phyloP scores from a whole-genome alignment of 2,888 invertebrate species.

The Belgica antarctica region DNA sequence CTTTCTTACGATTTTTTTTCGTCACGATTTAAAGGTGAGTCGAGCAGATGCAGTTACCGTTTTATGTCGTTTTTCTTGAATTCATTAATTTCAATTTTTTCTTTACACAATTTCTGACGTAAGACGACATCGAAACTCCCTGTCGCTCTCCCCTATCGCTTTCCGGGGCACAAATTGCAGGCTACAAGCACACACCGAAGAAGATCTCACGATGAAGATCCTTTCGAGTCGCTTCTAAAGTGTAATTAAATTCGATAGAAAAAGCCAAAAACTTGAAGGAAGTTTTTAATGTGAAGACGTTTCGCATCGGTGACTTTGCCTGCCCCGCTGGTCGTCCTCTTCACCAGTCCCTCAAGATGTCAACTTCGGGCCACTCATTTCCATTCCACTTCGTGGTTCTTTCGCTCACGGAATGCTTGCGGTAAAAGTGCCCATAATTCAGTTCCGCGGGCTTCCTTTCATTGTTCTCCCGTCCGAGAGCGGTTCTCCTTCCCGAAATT shows the following conservation, averaged over 20 bases:
- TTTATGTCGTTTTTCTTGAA: conserved; percentile 38
- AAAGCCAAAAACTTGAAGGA: conserved; percentile 20
- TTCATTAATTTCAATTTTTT: conserved; percentile 20
- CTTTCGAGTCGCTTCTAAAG: background rate
- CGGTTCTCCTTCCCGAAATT: background rate
- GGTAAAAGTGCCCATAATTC: conserved; percentile 29
- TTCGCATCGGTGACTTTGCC: conserved; percentile 7
- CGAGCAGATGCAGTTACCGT: conserved; percentile 44
- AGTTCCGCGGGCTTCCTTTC: conserved; percentile 41
- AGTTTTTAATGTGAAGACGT: conserved; percentile 38
- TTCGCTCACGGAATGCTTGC: conserved; percentile 31
- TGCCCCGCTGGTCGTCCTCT: conserved; percentile 39
- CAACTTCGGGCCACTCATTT: conserved; percentile 30
- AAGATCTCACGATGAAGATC: conserved; percentile 8
- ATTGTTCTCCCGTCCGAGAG: conserved; percentile 35
- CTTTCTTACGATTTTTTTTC: background rate
- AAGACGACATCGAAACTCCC: too few relatives aligned
- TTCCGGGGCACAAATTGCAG: conserved; percentile 25
- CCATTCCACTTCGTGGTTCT: conserved; percentile 42
- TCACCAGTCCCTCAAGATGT: conserved; percentile 36
- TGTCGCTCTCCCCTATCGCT: background rate
- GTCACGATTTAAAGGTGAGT: conserved; percentile 1
- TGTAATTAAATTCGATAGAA: conserved; percentile 28
- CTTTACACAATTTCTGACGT: conserved; percentile 31
- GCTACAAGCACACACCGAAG: background rate